Percentiles rank a stretch among this genome's conserved stretches.
Conservation (phyloP, 37 sponge, comb jelly and placozoan species). For the Aplysina aerophoba region DNA sequence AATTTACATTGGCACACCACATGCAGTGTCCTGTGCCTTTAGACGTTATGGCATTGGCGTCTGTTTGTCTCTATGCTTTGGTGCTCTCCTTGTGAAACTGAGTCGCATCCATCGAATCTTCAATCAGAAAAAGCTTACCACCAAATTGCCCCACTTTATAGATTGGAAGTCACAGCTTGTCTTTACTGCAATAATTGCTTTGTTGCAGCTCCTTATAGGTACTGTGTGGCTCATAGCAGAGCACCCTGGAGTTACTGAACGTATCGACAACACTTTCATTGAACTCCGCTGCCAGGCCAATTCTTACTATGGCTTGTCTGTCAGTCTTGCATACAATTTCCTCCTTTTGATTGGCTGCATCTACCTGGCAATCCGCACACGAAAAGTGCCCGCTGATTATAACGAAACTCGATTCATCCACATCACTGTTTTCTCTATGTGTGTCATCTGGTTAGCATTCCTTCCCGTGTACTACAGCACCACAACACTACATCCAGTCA, state of each 20-base stretch:
- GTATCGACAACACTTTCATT: background rate
- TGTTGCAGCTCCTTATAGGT: constrained; percentile 39
- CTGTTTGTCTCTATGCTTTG: constrained; percentile 72
- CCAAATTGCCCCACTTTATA: constrained; percentile 52
- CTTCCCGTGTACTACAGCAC: constrained; percentile 34
- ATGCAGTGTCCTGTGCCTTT: constrained; percentile 53
- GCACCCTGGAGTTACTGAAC: constrained; percentile 19
- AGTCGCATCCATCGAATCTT: constrained; percentile 79
- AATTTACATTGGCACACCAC: constrained; percentile 58
- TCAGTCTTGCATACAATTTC: constrained; percentile 42
- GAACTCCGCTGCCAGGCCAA: constrained; percentile 17
- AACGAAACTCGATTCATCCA: constrained; percentile 48
- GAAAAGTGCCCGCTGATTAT: constrained; percentile 43
- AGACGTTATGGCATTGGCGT: constrained; percentile 61
- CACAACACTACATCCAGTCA: background rate
- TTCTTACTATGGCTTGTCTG: constrained; percentile 34
- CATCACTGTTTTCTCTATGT: constrained; percentile 11
- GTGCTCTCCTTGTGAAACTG: constrained; percentile 80
- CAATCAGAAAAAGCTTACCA: background rate
- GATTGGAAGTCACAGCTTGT: constrained; percentile 53
- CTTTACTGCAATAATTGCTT: constrained; percentile 55
- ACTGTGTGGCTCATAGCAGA: constrained; percentile 34
- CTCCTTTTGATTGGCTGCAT: constrained; percentile 50
- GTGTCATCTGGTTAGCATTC: constrained; percentile 49
- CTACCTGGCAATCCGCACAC: constrained; percentile 21